These are phyloP conservation scores for Megaustenia siamemsis DNA, from an alignment of 2,888 invertebrate species.

Conservation along the genomic window DNA sequence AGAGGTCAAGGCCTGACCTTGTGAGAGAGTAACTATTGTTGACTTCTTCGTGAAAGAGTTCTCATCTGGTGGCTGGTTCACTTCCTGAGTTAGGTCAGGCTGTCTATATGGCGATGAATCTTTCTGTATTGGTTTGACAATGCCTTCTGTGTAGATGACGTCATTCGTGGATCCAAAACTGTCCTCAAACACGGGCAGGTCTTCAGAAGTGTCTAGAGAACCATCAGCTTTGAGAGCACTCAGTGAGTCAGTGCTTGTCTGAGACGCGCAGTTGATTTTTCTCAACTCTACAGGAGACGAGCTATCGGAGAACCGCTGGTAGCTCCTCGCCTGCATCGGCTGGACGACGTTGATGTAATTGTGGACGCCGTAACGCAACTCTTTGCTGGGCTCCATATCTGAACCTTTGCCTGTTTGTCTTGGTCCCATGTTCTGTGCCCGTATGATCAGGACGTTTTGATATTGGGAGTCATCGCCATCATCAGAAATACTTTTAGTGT, in stretches of 20 bases:
- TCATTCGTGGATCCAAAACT: conserved; percentile 37
- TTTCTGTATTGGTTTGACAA: neutral
- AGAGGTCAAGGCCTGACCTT: neutral
- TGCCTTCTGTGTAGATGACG: neutral
- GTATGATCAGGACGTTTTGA: conserved; percentile 35
- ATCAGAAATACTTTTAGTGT: neutral
- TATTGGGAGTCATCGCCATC: conserved; percentile 20
- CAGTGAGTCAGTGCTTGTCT: conserved; percentile 46
- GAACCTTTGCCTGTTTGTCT: neutral
- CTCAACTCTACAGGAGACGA: conserved; percentile 12
- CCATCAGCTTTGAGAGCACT: neutral
- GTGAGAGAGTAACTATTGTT: too few species aligned
- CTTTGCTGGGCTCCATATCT: neutral
- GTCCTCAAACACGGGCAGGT: conserved; percentile 49
- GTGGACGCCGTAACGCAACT: too few species aligned
- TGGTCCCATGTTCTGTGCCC: neutral
- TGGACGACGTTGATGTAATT: neutral
- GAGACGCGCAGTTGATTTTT: conserved; percentile 40
- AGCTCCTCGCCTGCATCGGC: neutral
- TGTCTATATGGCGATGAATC: neutral
- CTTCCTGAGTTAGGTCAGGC: neutral
- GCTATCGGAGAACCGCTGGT: neutral
- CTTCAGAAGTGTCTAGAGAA: conserved; percentile 38
- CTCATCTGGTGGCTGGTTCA: neutral
- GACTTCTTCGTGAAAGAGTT: neutral